Conservation (phyloP, 2,888 invertebrate genomes). For the Sepioteuthis lessoniana region DNA sequence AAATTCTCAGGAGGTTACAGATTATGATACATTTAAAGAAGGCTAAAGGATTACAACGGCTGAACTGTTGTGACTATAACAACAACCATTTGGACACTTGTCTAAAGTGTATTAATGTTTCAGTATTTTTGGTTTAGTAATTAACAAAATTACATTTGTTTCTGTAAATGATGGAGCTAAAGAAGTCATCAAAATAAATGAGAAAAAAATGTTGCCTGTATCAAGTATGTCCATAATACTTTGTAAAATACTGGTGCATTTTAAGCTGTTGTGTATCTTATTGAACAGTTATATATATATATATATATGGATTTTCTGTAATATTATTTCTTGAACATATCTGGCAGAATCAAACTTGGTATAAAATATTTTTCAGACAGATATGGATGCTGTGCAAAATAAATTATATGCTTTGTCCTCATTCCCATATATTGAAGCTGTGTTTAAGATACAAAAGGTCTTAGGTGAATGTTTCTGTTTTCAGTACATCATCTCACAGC, state of each 20-base stretch:
- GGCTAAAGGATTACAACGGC: too few relatives aligned
- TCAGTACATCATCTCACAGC: slow-evolving; percentile 52
- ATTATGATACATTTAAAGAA: too few relatives aligned
- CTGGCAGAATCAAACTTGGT: neutral
- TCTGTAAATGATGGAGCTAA: neutral
- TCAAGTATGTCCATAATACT: neutral
- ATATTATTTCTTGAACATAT: neutral
- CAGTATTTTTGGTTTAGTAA: neutral
- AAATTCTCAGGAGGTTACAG: too few relatives aligned
- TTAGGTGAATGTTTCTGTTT: slow-evolving; percentile 14
- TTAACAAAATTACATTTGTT: neutral
- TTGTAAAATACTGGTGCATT: neutral
- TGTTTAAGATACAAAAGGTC: neutral
- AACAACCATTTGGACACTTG: too few relatives aligned
- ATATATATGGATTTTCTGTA: neutral
- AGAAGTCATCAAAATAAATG: too few relatives aligned
- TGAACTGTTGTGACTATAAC: too few relatives aligned
- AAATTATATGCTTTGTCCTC: neutral
- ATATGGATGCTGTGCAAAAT: neutral
- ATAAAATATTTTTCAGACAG: neutral
- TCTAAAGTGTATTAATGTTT: too few relatives aligned
- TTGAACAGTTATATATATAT: too few relatives aligned
- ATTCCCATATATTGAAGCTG: neutral
- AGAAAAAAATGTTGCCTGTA: neutral
- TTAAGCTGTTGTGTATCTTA: neutral